These are phyloP conservation scores for Diabrotica virgifera DNA, from an alignment of 1,140 invertebrate genomes.

Conservation along the genomic window DNA sequence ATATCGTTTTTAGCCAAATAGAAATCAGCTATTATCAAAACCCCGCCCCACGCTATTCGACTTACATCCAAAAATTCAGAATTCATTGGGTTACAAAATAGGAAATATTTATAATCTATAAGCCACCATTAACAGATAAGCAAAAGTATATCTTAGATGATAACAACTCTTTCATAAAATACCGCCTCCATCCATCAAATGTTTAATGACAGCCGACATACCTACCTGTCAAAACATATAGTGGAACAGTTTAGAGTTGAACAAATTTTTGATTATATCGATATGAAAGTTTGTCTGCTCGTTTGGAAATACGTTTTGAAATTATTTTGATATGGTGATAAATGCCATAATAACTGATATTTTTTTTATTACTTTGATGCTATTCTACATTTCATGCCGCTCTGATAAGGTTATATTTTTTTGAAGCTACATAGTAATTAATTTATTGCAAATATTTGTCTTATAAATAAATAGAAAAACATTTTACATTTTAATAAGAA, in stretches of 20 bases:
- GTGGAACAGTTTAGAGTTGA: not conserved
- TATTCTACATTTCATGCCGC: constrained; percentile 8
- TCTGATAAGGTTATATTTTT: constrained; percentile 18
- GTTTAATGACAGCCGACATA: not conserved
- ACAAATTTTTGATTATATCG: constrained; percentile 1
- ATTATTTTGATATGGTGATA: constrained; percentile 17
- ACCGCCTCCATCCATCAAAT: not conserved
- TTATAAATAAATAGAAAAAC: not conserved
- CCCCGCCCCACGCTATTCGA: constrained; percentile 1
- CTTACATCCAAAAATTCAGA: not conserved
- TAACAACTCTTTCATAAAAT: not conserved
- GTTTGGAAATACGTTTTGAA: constrained; percentile 4
- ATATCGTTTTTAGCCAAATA: not conserved
- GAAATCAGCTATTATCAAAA: not conserved
- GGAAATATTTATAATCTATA: not conserved
- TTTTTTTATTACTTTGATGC: constrained; percentile 17
- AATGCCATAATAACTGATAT: constrained; percentile 22
- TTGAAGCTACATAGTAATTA: not conserved
- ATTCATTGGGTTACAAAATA: constrained; percentile 3
- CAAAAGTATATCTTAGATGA: not conserved
- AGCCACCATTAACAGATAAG: not conserved
- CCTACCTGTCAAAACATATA: not conserved
- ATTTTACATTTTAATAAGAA: too few relatives aligned
- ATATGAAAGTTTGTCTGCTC: not conserved
- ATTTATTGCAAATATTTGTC: constrained; percentile 12